Percentiles rank a stretch among this genome's conserved stretches.
phyloP scores from a whole-genome alignment of 1,140 invertebrate genomes.

The Drosophila ficusphila region DNA sequence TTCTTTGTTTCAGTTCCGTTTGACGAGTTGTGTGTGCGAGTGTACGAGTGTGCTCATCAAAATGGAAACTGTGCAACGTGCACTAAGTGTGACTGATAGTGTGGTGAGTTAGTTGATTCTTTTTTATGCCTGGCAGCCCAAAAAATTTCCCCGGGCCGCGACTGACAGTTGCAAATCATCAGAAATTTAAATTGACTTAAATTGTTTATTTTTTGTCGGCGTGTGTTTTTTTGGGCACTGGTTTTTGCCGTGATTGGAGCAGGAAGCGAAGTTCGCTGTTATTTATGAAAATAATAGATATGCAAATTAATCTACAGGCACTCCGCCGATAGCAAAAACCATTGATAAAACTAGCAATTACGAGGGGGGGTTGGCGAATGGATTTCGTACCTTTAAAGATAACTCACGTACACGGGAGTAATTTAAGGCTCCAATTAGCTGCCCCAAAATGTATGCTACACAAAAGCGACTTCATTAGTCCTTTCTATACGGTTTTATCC shows the following conservation, averaged over 20 bases:
- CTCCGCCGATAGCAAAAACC: constrained; percentile 39
- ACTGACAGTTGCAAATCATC: constrained; percentile 81
- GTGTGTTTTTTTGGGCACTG: constrained; percentile 3
- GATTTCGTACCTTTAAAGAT: constrained; percentile 43
- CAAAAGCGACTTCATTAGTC: constrained; percentile 58
- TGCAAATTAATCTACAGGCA: constrained; percentile 71
- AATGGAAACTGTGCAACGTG: constrained; percentile 80
- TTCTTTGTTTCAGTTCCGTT: constrained; percentile 47
- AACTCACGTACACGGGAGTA: constrained; percentile 32
- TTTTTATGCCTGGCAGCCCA: constrained; percentile 57
- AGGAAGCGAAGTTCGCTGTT: constrained; percentile 52
- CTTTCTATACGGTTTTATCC: constrained; percentile 53
- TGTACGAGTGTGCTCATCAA: constrained; percentile 67
- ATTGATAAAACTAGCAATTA: constrained; percentile 77
- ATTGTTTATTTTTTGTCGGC: constrained; percentile 70
- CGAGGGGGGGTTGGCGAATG: not conserved
- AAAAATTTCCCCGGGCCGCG: constrained; percentile 30
- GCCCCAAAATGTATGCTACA: constrained; percentile 53
- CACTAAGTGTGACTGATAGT: constrained; percentile 82
- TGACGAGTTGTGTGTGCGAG: constrained; percentile 33
- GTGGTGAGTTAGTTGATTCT: constrained; percentile 80
- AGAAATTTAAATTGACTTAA: constrained; percentile 82
- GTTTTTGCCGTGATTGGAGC: constrained; percentile 63
- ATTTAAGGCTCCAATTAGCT: constrained; percentile 73
- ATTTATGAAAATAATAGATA: constrained; percentile 82